A percentile compares a stretch with the other conserved stretches of the same genome.
Evolutionary conservation across 2,113 vertebrate genomes (phyloP).

Genomic region (Malurus elegans): DNA sequence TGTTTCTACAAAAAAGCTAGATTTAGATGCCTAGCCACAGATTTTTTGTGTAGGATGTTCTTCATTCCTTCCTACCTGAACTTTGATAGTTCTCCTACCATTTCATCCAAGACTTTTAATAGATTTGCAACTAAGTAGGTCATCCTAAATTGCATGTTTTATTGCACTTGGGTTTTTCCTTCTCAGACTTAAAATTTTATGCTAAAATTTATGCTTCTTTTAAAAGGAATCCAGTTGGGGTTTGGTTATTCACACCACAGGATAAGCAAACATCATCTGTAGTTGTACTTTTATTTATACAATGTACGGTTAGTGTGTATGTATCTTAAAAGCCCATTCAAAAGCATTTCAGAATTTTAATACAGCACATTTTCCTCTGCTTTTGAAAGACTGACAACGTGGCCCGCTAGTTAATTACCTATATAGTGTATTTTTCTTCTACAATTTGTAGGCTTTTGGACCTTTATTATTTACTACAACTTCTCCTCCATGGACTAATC

Average conservation of each 20-base stretch:
- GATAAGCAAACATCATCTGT: neutral
- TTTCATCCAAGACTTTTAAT: neutral
- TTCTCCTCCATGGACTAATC: neutral
- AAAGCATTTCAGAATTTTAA: neutral
- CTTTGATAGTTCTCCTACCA: neutral
- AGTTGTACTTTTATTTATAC: neutral
- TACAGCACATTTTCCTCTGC: neutral
- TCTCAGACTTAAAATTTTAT: neutral
- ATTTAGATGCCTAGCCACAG: neutral
- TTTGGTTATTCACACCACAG: neutral
- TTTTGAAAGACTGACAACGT: neutral
- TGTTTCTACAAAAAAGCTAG: neutral
- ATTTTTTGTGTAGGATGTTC: conserved; percentile 38
- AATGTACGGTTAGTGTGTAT: neutral
- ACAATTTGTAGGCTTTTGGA: neutral
- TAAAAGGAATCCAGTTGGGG: neutral
- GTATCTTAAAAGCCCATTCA: neutral
- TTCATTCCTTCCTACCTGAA: conserved; percentile 44
- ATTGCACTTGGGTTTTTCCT: neutral
- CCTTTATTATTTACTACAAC: neutral
- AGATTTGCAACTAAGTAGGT: neutral
- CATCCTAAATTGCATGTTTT: neutral
- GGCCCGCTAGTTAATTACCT: neutral
- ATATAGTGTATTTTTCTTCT: neutral
- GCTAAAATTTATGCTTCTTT: neutral